These are phyloP conservation scores for Drosophila parthenogenetica DNA, from an alignment of 2,888 invertebrate species.

Conservation along the genomic window DNA sequence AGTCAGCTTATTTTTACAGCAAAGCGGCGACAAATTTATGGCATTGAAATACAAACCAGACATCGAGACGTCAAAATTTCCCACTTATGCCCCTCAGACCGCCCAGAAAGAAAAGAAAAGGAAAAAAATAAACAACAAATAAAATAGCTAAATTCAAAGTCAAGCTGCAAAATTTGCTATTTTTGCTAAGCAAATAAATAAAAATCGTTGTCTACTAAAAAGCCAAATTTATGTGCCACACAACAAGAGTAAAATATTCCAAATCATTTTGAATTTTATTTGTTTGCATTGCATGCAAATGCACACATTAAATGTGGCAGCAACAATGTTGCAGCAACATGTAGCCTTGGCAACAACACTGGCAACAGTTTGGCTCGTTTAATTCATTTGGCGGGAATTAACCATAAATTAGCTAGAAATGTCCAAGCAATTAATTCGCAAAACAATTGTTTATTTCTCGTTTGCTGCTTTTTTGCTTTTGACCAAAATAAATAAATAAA, in stretches of 20 bases:
- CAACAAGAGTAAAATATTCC: slow-evolving; percentile 15
- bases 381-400: slow-evolving; percentile 8
- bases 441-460: not conserved
- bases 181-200: slow-evolving; percentile 57
- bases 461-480: no score
- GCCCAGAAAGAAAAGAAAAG: not conserved
- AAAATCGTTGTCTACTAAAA: slow-evolving; percentile 54
- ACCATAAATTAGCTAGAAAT: slow-evolving; percentile 45
- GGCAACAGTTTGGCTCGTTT: slow-evolving; percentile 9
- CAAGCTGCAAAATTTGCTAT: slow-evolving; percentile 39
- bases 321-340: slow-evolving; percentile 35
- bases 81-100: not conserved
- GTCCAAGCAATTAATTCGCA: slow-evolving; percentile 45
- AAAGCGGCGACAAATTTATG: slow-evolving; percentile 75
- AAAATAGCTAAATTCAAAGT: slow-evolving; percentile 44
- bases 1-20: slow-evolving; percentile 47
- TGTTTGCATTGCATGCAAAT: slow-evolving; percentile 50
- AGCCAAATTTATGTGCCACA: slow-evolving; percentile 53
- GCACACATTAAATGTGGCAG: slow-evolving; percentile 35
- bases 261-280: slow-evolving; percentile 18
- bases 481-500: slow-evolving; percentile 12
- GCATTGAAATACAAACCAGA: slow-evolving; percentile 77
- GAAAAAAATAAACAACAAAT: not conserved
- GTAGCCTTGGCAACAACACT: slow-evolving; percentile 19
- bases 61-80: slow-evolving; percentile 70